phyloP scores from a whole-genome alignment of 2,888 invertebrate species.

The Phymatocera aterrima region DNA sequence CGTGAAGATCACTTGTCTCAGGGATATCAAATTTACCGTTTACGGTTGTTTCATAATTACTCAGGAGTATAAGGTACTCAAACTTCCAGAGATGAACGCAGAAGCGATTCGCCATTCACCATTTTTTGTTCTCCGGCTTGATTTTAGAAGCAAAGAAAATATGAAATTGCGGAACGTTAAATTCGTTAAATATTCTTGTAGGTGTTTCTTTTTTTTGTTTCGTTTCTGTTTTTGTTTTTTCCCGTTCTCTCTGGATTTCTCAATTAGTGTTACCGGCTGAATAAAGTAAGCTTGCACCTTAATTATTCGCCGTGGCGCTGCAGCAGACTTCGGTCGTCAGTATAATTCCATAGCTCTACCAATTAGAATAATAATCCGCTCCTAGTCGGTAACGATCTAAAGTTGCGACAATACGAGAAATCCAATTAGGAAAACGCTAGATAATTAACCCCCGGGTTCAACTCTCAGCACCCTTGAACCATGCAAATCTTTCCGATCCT shows the following conservation, averaged over 20 bases:
- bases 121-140: no score
- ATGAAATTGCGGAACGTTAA: no score
- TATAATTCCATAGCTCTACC: conserved; percentile 34
- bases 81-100: no score
- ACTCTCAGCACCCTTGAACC: conserved; percentile 26
- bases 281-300: conserved; percentile 28
- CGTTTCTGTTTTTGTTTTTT: no score
- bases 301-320: conserved; percentile 25
- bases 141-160: no score
- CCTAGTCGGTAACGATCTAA: conserved; percentile 21
- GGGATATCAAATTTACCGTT: no score
- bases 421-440: conserved; percentile 41
- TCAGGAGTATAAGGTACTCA: no score
- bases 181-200: no score
- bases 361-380: conserved; percentile 38
- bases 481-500: neutral
- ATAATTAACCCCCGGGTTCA: conserved; percentile 2
- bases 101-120: no score
- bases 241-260: neutral
- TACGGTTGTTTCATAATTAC: no score
- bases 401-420: conserved; percentile 40
- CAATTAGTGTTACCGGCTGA: conserved; percentile 23
- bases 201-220: no score
- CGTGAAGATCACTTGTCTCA: no score
- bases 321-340: conserved; percentile 37